phyloP scores from a whole-genome alignment of 2,888 invertebrate species.

The Platerodrilus igneus region DNA sequence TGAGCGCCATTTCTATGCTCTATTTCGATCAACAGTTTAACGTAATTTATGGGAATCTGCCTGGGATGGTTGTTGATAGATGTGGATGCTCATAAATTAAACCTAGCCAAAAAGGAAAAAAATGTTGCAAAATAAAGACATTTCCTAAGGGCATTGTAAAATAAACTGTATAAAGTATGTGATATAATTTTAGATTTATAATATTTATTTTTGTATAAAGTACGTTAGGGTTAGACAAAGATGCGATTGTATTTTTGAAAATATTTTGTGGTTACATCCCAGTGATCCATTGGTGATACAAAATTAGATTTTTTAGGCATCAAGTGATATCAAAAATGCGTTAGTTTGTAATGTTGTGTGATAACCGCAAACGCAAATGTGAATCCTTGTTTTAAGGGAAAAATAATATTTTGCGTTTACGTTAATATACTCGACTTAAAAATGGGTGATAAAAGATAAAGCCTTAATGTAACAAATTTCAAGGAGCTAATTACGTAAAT shows the following conservation, averaged over 20 bases:
- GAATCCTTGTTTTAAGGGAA: not conserved
- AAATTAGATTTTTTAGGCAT: slow-evolving; percentile 12
- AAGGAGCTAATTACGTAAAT: slow-evolving; percentile 5
- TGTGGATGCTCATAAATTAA: slow-evolving; percentile 80
- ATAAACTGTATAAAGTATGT: slow-evolving; percentile 26
- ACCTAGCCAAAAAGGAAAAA: no score
- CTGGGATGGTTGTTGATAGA: slow-evolving; percentile 91
- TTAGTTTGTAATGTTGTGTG: not conserved
- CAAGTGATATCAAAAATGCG: slow-evolving; percentile 4
- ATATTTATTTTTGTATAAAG: slow-evolving; percentile 28
- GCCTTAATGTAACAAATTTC: no score
- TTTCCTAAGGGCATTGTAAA: slow-evolving; percentile 11
- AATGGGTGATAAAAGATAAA: slow-evolving; percentile 10
- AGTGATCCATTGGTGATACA: slow-evolving; percentile 21
- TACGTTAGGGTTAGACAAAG: slow-evolving; percentile 18
- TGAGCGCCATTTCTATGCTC: slow-evolving; percentile 85
- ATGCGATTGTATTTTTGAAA: slow-evolving; percentile 18
- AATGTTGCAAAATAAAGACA: no score
- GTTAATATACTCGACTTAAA: slow-evolving; percentile 6
- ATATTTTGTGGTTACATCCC: slow-evolving; percentile 19
- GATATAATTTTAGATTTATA: slow-evolving; percentile 26
- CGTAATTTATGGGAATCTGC: slow-evolving; percentile 81
- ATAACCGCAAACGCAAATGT: not conserved
- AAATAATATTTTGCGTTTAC: slow-evolving; percentile 1
- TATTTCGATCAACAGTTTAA: slow-evolving; percentile 87